Conservation (phyloP, 2,113 vertebrate species). For the Microcebus griseorufus region DNA sequence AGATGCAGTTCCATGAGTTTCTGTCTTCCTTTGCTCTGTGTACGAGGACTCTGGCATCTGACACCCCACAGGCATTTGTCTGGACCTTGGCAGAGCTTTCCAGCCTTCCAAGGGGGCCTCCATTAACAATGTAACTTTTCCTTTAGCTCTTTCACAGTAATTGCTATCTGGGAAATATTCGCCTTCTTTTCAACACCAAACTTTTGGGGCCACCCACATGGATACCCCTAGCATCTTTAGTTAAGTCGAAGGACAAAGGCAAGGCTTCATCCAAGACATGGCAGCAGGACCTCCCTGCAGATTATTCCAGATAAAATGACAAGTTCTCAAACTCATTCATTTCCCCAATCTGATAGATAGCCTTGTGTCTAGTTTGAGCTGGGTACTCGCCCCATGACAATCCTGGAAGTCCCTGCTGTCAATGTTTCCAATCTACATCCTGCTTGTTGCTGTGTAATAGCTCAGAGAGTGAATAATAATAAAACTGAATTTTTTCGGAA, state of each 20-base stretch:
- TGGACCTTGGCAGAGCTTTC: neutral
- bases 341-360: neutral
- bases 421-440: neutral
- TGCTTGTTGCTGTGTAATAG: neutral
- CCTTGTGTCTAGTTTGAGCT: neutral
- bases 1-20: neutral
- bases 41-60: too few relatives aligned
- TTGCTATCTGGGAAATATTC: neutral
- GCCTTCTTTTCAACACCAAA: constrained; percentile 17
- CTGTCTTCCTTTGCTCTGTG: neutral
- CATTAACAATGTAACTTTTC: neutral
- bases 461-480: constrained; percentile 32
- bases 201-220: neutral
- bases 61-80: neutral
- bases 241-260: constrained; percentile 16
- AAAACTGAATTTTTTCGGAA: constrained; percentile 5
- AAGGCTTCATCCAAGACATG: neutral
- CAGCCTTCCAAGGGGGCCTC: neutral
- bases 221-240: neutral
- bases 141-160: neutral
- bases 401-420: neutral
- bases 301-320: neutral
- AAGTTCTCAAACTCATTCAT: neutral
- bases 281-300: neutral
- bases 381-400: neutral